Conservation (phyloP, 2,888 invertebrate species). For the Biston stratarius region DNA sequence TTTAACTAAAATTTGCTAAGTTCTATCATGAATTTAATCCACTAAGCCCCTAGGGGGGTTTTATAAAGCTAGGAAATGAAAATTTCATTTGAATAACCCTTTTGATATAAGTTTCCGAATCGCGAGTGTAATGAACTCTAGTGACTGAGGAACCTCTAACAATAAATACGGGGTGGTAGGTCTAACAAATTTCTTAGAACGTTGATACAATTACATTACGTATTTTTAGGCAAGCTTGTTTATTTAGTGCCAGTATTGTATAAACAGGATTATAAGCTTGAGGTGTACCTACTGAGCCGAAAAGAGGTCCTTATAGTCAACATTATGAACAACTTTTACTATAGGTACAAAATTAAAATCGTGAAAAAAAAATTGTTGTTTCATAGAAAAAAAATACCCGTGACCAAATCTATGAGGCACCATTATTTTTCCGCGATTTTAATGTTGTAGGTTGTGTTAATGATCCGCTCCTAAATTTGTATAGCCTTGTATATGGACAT, state of each 20-base stretch:
- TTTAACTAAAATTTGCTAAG: constrained; percentile 52
- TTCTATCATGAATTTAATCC: constrained; percentile 54
- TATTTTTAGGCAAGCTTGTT: not conserved
- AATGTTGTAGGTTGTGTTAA: too few species aligned
- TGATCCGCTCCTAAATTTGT: too few species aligned
- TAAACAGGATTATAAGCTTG: too few species aligned
- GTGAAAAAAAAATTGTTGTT: too few species aligned
- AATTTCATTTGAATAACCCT: constrained; percentile 65
- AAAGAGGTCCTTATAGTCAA: too few species aligned
- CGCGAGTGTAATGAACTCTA: constrained; percentile 56
- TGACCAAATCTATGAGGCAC: too few species aligned
- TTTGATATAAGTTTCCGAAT: constrained; percentile 60
- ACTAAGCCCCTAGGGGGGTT: constrained; percentile 46
- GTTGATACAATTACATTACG: constrained; percentile 10
- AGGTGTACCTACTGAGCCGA: too few species aligned
- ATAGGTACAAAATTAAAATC: too few species aligned
- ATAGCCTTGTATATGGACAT: too few species aligned
- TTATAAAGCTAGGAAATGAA: constrained; percentile 56
- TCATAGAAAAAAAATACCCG: too few species aligned
- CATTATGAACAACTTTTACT: too few species aligned
- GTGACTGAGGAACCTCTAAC: constrained; percentile 35
- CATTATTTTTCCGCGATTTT: too few species aligned
- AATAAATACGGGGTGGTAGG: constrained; percentile 25
- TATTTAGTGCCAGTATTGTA: not conserved
- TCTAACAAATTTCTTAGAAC: constrained; percentile 16